Base-by-base conservation (phyloP, 92 coral and sea anemone species). In the Parazoanthus atlanticus region DNA sequence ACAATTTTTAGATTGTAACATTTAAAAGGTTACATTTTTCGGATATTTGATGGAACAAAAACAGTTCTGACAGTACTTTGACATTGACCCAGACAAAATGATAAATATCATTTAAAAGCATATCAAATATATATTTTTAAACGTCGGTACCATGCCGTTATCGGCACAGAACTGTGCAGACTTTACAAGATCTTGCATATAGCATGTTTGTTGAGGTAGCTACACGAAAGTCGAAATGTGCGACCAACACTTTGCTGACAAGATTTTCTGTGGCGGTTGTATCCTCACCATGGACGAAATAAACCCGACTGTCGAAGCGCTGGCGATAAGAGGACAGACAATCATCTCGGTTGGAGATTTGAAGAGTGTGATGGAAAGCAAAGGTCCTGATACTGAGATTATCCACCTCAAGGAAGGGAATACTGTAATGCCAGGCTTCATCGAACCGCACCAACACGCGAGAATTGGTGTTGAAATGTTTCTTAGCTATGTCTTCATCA, bases 351-450 rank as follows among this genome's bases (percentile, higher is more conserved):
- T 89, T 47, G 91, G 91, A 8, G 52, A 33, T 31, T 65, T 47
- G 15, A 32, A 74, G 5, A 70, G 82, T 10, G 80, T 89, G 34
- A 17, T 86, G 30, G 41, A 72, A 46, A 34, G 23, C 23, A 56
- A 30, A 32, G 90, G 76, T 17, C 77, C 80, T 25, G 72, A 88
- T 31, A 88, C 90, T 6, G 56, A 69, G 28, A 7, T 75, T 19
- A 64, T 78, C 21, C 6, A 49, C 16, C 90, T 87, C 54, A 26
- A 76, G 38, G 71, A 66, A 34, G 81, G 81, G 40, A 46, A 80
- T 72, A 89, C 91, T 7, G 82, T 89, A 70, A 74, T 89, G 73
- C 91, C 91, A 28, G 91, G 91, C 19, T 89, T 89, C 16, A 89
- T 89, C 30, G 91, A 89, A 46, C 88, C 91, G 6, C 91, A 89